A percentile compares a stretch with the other conserved stretches of the same genome.
Conservation (phyloP, 1,140 invertebrate genomes). For the Drosophila ficusphila region DNA sequence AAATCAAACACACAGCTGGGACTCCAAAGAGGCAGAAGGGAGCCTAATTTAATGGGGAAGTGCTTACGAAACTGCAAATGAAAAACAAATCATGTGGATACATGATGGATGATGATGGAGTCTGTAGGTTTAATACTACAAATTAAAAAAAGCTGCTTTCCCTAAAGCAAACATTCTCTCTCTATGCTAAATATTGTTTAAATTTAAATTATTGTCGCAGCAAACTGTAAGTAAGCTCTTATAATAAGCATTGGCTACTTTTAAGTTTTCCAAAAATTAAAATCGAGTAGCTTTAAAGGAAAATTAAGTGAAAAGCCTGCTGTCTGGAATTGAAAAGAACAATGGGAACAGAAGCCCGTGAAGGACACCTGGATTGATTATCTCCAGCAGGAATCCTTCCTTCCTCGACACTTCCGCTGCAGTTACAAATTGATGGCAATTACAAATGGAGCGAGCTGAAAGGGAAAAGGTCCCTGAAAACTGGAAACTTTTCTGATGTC, state of each 20-base stretch:
- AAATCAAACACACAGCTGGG: conserved; percentile 48
- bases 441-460: conserved; percentile 11
- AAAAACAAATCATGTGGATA: neutral
- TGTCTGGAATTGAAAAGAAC: neutral
- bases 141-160: too few relatives aligned
- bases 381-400: conserved; percentile 15
- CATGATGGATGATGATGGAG: too few relatives aligned
- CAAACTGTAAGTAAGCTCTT: neutral
- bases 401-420: conserved; percentile 26
- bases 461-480: conserved; percentile 4
- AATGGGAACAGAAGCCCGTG: neutral
- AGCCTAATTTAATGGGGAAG: neutral
- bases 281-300: too few relatives aligned
- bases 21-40: neutral
- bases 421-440: conserved; percentile 36
- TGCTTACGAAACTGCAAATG: too few relatives aligned
- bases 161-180: too few relatives aligned
- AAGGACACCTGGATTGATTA: conserved; percentile 26
- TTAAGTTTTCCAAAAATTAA: neutral
- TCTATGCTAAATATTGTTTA: too few relatives aligned
- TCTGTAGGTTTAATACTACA: too few relatives aligned
- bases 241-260: neutral
- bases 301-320: neutral
- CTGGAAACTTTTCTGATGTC: conserved; percentile 32
- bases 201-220: neutral